Evolutionary conservation across 30 jellyfish, hydroid and myxozoan species (phyloP).

Genomic region (Aurelia sp.): DNA sequence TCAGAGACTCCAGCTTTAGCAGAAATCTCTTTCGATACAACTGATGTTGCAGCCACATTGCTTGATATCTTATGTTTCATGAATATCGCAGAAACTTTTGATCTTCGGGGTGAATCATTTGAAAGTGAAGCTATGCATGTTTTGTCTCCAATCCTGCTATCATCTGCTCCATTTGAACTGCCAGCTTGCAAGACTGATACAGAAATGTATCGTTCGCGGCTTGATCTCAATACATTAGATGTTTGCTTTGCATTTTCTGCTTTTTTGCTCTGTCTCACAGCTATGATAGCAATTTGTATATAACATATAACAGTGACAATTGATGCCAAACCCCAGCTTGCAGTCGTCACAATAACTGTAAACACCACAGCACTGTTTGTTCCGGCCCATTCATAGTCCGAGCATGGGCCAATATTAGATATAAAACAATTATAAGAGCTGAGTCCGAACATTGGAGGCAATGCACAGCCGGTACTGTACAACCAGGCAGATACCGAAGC

Average conservation of each 20-base stretch:
- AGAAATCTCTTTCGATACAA: neutral
- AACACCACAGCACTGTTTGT: slow-evolving; percentile 47
- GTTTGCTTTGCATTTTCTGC: neutral
- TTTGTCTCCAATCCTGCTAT: neutral
- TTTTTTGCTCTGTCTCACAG: slow-evolving; percentile 27
- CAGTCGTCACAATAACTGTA: slow-evolving; percentile 25
- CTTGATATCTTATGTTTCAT: neutral
- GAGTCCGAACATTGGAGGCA: slow-evolving; percentile 77
- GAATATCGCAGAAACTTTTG: too few species aligned
- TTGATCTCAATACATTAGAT: neutral
- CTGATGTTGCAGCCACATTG: neutral
- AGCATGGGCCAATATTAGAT: slow-evolving; percentile 54
- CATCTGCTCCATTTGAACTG: neutral
- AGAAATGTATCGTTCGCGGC: neutral
- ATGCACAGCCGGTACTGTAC: slow-evolving; percentile 55
- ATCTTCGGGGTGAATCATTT: neutral
- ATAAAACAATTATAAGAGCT: slow-evolving; percentile 63
- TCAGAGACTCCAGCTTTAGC: neutral
- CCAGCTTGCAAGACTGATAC: neutral
- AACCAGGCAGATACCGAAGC: slow-evolving; percentile 39
- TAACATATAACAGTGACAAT: slow-evolving; percentile 53
- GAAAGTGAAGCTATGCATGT: neutral
- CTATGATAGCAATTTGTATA: slow-evolving; percentile 54
- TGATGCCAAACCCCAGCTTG: slow-evolving; percentile 64
- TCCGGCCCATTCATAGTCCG: slow-evolving; percentile 63